Conservation (phyloP, 1,140 invertebrate genomes). For the Cylas formicarius region DNA sequence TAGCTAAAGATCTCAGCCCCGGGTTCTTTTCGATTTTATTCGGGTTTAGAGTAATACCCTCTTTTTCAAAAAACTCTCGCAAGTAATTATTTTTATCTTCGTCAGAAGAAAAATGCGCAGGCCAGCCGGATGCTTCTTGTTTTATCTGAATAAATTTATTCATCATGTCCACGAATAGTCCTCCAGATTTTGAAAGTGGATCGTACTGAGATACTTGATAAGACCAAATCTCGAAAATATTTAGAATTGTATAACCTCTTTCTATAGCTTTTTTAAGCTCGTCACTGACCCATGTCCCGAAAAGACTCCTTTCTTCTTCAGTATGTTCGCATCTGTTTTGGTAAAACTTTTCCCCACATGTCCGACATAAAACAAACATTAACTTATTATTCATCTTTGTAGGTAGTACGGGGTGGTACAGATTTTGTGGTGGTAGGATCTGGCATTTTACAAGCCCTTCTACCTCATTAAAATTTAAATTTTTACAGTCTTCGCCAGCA, state of each 20-base stretch:
- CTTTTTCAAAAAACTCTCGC: conserved; percentile 30
- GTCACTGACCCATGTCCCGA: conserved; percentile 39
- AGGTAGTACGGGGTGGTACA: conserved; percentile 37
- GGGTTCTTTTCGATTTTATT: conserved; percentile 38
- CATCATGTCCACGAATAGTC: conserved; percentile 34
- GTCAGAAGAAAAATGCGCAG: conserved; percentile 27
- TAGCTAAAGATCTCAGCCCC: conserved; percentile 32
- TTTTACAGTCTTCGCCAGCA: conserved; percentile 10
- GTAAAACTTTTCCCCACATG: conserved; percentile 21
- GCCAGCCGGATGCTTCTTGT: conserved; percentile 36
- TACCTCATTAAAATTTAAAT: conserved; percentile 11
- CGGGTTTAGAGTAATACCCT: conserved; percentile 39
- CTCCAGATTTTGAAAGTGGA: conserved; percentile 10
- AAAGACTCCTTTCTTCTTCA: conserved; percentile 32
- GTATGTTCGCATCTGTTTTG: conserved; percentile 28
- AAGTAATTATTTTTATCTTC: conserved; percentile 36
- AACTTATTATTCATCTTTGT: conserved; percentile 29
- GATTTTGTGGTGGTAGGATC: conserved; percentile 32
- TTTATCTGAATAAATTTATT: conserved; percentile 39
- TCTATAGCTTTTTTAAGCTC: conserved; percentile 37
- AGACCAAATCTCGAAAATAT: conserved; percentile 40
- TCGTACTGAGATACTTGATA: conserved; percentile 29
- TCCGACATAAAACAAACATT: conserved; percentile 34
- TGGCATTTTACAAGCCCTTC: conserved; percentile 32
- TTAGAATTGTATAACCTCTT: conserved; percentile 27